These are phyloP conservation scores for Sinocyclocheilus rhinocerous DNA, from an alignment of 2,113 vertebrate genomes.

Conservation along the genomic window DNA sequence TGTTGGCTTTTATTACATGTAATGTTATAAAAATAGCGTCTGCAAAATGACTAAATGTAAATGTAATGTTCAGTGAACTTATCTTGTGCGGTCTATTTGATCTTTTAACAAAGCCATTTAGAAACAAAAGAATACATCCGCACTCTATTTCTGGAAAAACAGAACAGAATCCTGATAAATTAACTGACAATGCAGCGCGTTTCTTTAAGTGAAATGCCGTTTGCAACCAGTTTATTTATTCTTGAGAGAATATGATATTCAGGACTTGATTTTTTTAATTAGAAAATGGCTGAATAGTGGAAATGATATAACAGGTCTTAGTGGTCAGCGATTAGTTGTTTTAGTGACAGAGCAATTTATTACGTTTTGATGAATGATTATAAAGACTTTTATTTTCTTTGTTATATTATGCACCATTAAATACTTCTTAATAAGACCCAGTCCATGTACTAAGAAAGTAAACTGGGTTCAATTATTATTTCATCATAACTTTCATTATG, in stretches of 20 bases:
- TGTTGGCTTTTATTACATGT: neutral
- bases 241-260: neutral
- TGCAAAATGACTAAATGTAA: no score
- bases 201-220: neutral
- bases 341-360: neutral
- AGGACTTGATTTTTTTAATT: neutral
- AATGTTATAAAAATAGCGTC: neutral
- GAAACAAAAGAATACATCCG: neutral
- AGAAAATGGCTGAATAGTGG: neutral
- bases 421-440: neutral
- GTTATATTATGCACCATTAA: neutral
- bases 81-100: neutral
- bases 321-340: neutral
- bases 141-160: neutral
- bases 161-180: slow-evolving; percentile 3
- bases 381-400: neutral
- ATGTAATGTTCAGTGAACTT: neutral
- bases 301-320: neutral
- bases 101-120: neutral
- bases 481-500: neutral
- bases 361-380: neutral
- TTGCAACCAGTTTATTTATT: neutral
- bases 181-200: neutral
- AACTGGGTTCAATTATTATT: neutral
- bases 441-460: neutral